These are phyloP conservation scores for Clarias gariepinus DNA, from an alignment of 2,113 vertebrate genomes.

Conservation along the genomic window DNA sequence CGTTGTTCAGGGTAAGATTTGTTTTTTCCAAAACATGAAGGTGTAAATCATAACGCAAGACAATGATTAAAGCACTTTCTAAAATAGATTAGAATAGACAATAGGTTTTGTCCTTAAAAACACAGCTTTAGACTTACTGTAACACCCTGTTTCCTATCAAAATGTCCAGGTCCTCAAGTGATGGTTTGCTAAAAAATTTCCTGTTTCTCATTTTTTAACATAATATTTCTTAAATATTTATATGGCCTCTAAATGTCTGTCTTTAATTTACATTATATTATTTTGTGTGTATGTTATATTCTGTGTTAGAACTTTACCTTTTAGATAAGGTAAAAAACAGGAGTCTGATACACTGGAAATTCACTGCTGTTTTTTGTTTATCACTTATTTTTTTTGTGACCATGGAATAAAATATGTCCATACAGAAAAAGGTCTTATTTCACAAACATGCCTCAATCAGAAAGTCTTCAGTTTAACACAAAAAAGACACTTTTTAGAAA, in stretches of 20 bases:
- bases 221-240: slow-evolving; percentile 12
- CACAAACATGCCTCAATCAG: not conserved
- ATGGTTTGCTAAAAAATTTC: not conserved
- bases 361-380: slow-evolving; percentile 28
- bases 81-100: not conserved
- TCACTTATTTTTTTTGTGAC: not conserved
- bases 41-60: not conserved
- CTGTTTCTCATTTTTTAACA: not conserved
- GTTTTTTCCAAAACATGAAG: not conserved
- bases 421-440: slow-evolving; percentile 18
- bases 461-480: slow-evolving; percentile 8
- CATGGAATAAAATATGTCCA: not conserved
- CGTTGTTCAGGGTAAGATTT: not conserved
- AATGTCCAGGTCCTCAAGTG: not conserved
- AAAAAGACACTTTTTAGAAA: slow-evolving; percentile 66
- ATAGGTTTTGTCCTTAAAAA: not conserved
- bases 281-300: slow-evolving; percentile 51
- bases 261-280: slow-evolving; percentile 61
- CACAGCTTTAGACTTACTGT: not conserved
- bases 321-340: slow-evolving; percentile 63
- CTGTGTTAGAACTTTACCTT: slow-evolving; percentile 68
- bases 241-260: slow-evolving; percentile 15
- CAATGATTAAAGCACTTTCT: slow-evolving; percentile 7
- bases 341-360: slow-evolving; percentile 79
- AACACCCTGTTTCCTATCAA: not conserved